Conservation (phyloP, 2,113 vertebrate genomes). For the Pontoporia blainvillei region DNA sequence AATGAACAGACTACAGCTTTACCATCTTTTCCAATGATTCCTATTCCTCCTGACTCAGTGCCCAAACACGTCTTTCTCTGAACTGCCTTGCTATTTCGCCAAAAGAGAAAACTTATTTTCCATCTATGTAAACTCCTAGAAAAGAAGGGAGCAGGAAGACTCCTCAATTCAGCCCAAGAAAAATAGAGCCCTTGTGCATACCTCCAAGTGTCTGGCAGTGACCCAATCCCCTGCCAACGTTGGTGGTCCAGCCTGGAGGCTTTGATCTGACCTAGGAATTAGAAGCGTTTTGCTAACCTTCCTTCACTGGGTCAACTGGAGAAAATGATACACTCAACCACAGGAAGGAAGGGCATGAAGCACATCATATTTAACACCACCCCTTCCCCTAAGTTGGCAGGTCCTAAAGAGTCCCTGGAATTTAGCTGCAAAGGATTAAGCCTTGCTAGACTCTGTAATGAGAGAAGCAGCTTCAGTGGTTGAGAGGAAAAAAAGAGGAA, state of each 20-base stretch:
- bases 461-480: not conserved
- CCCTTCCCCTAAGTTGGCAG: slow-evolving; percentile 31
- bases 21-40: slow-evolving; percentile 52
- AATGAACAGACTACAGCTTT: slow-evolving; percentile 33
- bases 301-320: slow-evolving; percentile 52
- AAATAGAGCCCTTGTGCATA: slow-evolving; percentile 69
- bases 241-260: not conserved
- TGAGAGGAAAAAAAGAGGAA: not conserved
- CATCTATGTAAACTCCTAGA: slow-evolving; percentile 37
- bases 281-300: slow-evolving; percentile 58
- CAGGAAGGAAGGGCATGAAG: slow-evolving; percentile 63
- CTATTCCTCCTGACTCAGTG: slow-evolving; percentile 47
- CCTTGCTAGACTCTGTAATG: slow-evolving; percentile 35
- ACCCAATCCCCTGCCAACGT: slow-evolving; percentile 42
- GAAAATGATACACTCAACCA: slow-evolving; percentile 56
- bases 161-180: slow-evolving; percentile 58
- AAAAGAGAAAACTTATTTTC: slow-evolving; percentile 68
- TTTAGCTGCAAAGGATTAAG: slow-evolving; percentile 21
- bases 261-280: slow-evolving; percentile 46
- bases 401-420: slow-evolving; percentile 53
- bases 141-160: slow-evolving; percentile 56
- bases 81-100: slow-evolving; percentile 45
- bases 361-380: slow-evolving; percentile 36
- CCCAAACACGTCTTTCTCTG: slow-evolving; percentile 59
- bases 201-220: slow-evolving; percentile 56